Percentiles rank a stretch among this genome's conserved stretches.
These are phyloP conservation scores for Nineta flava DNA, from an alignment of 2,888 invertebrate species.

Conservation along the genomic window DNA sequence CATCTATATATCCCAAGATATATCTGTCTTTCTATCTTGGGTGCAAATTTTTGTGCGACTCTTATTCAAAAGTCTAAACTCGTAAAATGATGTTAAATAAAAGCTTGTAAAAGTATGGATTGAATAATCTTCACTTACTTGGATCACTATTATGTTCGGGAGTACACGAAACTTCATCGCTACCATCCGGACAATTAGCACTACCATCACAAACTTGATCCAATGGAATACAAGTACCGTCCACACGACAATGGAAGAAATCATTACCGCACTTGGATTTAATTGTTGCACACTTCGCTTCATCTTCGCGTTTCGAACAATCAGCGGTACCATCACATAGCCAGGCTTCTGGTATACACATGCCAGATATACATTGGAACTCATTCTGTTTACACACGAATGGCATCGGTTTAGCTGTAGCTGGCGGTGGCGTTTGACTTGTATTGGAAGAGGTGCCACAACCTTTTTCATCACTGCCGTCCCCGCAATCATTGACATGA, in stretches of 20 bases:
- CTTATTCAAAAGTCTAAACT: too few relatives aligned
- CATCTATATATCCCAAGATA: too few relatives aligned
- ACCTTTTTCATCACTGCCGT: constrained; percentile 56
- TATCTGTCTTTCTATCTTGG: too few relatives aligned
- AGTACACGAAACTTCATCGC: constrained; percentile 29
- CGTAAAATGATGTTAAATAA: too few relatives aligned
- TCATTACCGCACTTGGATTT: constrained; percentile 23
- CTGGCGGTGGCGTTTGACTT: constrained; percentile 14
- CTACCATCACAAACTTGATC: constrained; percentile 33
- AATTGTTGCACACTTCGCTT: constrained; percentile 28
- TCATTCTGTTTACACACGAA: constrained; percentile 35
- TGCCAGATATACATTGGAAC: constrained; percentile 37
- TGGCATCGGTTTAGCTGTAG: constrained; percentile 12
- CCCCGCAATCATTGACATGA: constrained; percentile 57
- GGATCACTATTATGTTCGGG: constrained; percentile 19
- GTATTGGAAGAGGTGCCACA: constrained; percentile 23
- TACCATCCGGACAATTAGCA: constrained; percentile 38
- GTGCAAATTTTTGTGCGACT: too few relatives aligned
- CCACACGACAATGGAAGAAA: constrained; percentile 42
- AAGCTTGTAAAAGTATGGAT: too few relatives aligned
- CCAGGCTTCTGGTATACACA: constrained; percentile 42
- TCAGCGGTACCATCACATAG: constrained; percentile 44
- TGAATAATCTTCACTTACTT: constrained; percentile 12
- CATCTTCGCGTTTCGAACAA: constrained; percentile 45
- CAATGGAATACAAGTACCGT: constrained; percentile 42